phyloP scores from a whole-genome alignment of 2,888 invertebrate species.

The Caenorhabditis zanzibari region DNA sequence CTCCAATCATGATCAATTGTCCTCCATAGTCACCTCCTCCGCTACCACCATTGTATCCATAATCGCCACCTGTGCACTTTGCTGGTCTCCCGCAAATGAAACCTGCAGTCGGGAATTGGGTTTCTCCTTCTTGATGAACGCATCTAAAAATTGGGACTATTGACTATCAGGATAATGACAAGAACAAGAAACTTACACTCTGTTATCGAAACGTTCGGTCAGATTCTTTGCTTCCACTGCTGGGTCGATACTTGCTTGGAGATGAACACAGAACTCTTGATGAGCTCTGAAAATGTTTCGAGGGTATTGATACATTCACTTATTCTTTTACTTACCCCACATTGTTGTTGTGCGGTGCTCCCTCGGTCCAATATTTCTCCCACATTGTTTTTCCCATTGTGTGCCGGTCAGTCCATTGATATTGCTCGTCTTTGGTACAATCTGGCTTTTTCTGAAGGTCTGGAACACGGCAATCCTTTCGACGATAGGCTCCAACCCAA shows the following conservation, averaged over 20 bases:
- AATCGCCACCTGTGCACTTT: not conserved
- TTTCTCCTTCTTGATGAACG: not conserved
- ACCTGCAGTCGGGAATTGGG: conserved; percentile 28
- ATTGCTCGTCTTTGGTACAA: conserved; percentile 24
- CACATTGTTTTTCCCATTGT: conserved; percentile 28
- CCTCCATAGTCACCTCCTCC: conserved; percentile 2
- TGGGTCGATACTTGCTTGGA: conserved; percentile 40
- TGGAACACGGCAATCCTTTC: conserved; percentile 12
- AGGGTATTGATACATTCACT: too few relatives aligned
- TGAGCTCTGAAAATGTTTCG: too few relatives aligned
- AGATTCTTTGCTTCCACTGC: conserved; percentile 12
- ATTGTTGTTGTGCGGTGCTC: conserved; percentile 46
- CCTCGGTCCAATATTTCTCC: conserved; percentile 33
- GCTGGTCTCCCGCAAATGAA: conserved; percentile 50
- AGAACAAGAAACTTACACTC: conserved; percentile 25
- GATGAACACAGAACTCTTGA: conserved; percentile 37
- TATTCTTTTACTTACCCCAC: conserved; percentile 1
- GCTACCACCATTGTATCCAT: conserved; percentile 14
- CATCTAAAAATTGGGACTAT: conserved; percentile 18
- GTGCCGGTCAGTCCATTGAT: conserved; percentile 49
- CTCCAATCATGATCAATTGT: conserved; percentile 29
- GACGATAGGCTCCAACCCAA: conserved; percentile 55
- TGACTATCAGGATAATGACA: not conserved
- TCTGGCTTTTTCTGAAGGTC: conserved; percentile 14
- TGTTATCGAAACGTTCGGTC: conserved; percentile 35